These are phyloP conservation scores for Pterois miles DNA, from an alignment of 2,797 vertebrate genomes.

Conservation along the genomic window DNA sequence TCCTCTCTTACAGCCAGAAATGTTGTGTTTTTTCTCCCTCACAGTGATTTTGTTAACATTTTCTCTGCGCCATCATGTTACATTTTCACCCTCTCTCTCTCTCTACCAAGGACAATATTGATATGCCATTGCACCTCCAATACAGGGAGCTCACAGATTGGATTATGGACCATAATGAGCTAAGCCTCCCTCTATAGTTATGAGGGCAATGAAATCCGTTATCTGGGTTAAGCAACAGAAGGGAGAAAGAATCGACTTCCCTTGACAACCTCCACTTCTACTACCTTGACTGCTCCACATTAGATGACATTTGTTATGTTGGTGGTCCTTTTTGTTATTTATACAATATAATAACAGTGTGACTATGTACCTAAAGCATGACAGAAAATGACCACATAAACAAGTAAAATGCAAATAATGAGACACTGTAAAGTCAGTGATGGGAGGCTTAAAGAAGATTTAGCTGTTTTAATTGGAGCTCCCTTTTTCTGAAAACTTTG, in stretches of 20 bases:
- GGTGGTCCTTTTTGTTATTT: conserved; percentile 18
- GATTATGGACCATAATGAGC: conserved; percentile 73
- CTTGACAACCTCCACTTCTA: conserved; percentile 11
- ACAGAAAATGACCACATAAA: conserved; percentile 2
- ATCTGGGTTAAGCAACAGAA: conserved; percentile 56
- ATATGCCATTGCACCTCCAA: conserved; percentile 62
- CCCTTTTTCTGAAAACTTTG: neutral
- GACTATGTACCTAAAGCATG: neutral
- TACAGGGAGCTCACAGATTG: conserved; percentile 62
- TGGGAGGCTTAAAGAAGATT: neutral
- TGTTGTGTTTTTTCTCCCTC: conserved; percentile 8
- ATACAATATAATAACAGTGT: conserved; percentile 19
- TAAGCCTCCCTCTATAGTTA: conserved; percentile 61
- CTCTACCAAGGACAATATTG: conserved; percentile 71
- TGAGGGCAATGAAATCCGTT: conserved; percentile 65
- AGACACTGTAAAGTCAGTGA: neutral
- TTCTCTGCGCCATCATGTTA: conserved; percentile 21
- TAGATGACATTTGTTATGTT: conserved; percentile 15
- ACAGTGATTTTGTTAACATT: conserved; percentile 44
- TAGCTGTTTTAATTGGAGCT: neutral
- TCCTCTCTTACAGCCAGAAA: conserved; percentile 39
- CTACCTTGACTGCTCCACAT: conserved; percentile 3
- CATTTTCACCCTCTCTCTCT: conserved; percentile 53
- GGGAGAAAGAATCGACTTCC: conserved; percentile 41
- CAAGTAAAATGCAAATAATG: neutral